A percentile compares a stretch with the other conserved stretches of the same genome.
phyloP scores from a whole-genome alignment of 2,888 invertebrate species.

The Apamea epomidion region DNA sequence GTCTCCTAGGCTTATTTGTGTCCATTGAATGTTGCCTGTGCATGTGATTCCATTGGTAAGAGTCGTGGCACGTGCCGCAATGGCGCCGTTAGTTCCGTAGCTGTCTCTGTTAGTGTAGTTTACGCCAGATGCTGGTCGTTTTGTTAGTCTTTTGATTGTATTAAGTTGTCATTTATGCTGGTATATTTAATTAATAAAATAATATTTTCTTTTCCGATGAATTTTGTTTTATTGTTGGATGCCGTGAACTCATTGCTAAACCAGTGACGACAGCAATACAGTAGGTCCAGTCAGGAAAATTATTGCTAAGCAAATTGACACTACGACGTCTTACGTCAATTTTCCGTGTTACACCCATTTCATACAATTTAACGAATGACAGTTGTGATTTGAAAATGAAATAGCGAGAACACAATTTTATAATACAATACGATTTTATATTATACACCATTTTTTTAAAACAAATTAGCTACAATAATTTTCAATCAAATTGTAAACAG shows the following conservation, averaged over 20 bases:
- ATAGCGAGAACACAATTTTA: neutral
- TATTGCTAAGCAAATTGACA: neutral
- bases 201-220: conserved; percentile 33
- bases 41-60: neutral
- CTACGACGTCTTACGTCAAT: neutral
- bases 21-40: neutral
- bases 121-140: conserved; percentile 13
- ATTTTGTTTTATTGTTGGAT: conserved; percentile 34
- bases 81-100: neutral
- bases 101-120: neutral
- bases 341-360: neutral
- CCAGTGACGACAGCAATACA: neutral
- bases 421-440: too few species aligned
- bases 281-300: neutral
- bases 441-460: too few species aligned
- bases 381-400: neutral
- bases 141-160: conserved; percentile 44
- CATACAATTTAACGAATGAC: neutral
- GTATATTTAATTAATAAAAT: conserved; percentile 59
- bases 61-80: neutral
- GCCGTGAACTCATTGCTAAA: neutral
- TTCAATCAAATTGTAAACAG: too few species aligned
- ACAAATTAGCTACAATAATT: too few species aligned
- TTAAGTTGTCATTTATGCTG: conserved; percentile 53
- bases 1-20: conserved; percentile 21